Conservation (phyloP, 2,888 invertebrate species). For the Drosophila kanekoi region DNA sequence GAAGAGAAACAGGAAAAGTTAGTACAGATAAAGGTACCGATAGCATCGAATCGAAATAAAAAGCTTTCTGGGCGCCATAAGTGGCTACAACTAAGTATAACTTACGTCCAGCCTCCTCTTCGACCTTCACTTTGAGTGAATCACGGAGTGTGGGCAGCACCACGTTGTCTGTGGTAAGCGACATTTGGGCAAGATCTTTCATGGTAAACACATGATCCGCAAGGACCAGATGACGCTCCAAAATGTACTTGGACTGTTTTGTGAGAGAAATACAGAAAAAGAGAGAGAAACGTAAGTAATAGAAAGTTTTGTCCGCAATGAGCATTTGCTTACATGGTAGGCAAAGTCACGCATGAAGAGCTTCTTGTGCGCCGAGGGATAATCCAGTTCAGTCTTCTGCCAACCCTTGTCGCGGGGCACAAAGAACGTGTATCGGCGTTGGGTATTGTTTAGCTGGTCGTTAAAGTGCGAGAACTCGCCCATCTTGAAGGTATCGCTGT, state of each 20-base stretch:
- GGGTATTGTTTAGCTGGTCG: conserved; percentile 90
- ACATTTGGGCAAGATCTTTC: conserved; percentile 88
- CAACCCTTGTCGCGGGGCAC: conserved; percentile 96
- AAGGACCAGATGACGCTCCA: conserved; percentile 95
- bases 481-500: conserved; percentile 91
- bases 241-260: conserved; percentile 90
- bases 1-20: conserved; percentile 67
- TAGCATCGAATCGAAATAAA: conserved; percentile 48
- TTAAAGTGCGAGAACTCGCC: conserved; percentile 92
- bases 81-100: conserved; percentile 59
- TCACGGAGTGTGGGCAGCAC: conserved; percentile 90
- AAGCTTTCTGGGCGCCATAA: conserved; percentile 32
- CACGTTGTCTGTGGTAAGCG: conserved; percentile 86
- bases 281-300: background rate
- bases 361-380: conserved; percentile 93
- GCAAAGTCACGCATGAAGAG: conserved; percentile 92
- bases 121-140: conserved; percentile 90
- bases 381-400: conserved; percentile 90
- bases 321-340: conserved; percentile 89
- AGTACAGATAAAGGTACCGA: conserved; percentile 66
- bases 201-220: conserved; percentile 92
- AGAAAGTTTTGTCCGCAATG: background rate
- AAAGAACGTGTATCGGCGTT: conserved; percentile 94
- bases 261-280: conserved; percentile 62
- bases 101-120: conserved; percentile 91